phyloP scores from a whole-genome alignment of 2,113 vertebrate species.

The Scatophagus argus region DNA sequence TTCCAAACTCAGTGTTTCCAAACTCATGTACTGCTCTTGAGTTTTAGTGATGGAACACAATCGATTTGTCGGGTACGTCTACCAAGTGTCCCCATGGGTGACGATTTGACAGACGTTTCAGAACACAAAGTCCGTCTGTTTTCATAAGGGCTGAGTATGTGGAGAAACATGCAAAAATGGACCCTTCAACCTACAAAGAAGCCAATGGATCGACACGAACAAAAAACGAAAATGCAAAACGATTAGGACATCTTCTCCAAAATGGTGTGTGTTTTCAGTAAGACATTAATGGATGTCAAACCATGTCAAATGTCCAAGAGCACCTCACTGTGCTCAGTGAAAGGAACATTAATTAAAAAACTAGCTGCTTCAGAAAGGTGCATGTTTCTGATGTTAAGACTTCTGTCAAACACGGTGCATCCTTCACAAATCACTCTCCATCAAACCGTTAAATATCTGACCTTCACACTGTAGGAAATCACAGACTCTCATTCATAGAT shows the following conservation, averaged over 20 bases:
- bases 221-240: neutral
- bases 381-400: conserved; percentile 4
- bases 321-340: conserved; percentile 5
- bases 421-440: neutral
- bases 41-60: conserved; percentile 43
- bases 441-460: conserved; percentile 20
- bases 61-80: conserved; percentile 43
- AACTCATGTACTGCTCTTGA: conserved; percentile 4
- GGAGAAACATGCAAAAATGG: conserved; percentile 34
- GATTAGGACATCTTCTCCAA: neutral
- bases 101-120: conserved; percentile 57
- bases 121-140: conserved; percentile 37
- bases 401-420: neutral
- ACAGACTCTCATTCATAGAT: conserved; percentile 19
- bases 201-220: neutral
- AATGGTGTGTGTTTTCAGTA: conserved; percentile 16
- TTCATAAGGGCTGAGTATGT: conserved; percentile 9
- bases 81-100: conserved; percentile 47
- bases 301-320: conserved; percentile 1
- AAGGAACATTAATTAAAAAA: conserved; percentile 21
- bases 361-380: conserved; percentile 9
- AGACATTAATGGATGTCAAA: conserved; percentile 26
- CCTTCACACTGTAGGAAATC: conserved; percentile 21
- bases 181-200: conserved; percentile 9
- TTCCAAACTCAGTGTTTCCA: conserved; percentile 12